These are phyloP conservation scores for Drosophila kuntzei DNA, from an alignment of 2,888 invertebrate species.

Conservation along the genomic window DNA sequence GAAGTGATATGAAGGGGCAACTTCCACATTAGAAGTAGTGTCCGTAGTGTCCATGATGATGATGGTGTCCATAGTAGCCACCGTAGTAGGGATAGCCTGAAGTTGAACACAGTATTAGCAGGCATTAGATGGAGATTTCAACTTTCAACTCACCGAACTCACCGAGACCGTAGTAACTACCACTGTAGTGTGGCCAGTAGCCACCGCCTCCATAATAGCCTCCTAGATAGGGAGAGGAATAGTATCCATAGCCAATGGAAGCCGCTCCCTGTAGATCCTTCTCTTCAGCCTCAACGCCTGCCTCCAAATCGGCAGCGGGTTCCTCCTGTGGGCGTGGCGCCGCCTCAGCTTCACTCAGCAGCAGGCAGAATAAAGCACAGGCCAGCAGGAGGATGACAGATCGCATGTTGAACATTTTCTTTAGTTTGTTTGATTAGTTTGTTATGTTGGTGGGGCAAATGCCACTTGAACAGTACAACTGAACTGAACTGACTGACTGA, in stretches of 20 bases:
- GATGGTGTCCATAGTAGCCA: conserved; percentile 77
- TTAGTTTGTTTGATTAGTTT: conserved; percentile 16
- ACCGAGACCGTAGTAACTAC: conserved; percentile 77
- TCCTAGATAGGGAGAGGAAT: conserved; percentile 79
- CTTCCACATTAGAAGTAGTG: conserved; percentile 71
- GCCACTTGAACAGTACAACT: conserved; percentile 55
- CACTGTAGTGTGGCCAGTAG: conserved; percentile 75
- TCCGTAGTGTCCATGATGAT: conserved; percentile 74
- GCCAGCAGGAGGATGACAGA: conserved; percentile 58
- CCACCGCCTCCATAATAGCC: conserved; percentile 72
- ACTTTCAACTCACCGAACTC: conserved; percentile 47
- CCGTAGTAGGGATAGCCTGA: conserved; percentile 79
- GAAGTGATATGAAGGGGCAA: conserved; percentile 11
- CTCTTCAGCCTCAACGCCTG: conserved; percentile 70
- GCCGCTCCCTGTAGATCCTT: conserved; percentile 83
- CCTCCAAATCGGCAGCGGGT: conserved; percentile 70
- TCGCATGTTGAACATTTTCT: conserved; percentile 68
- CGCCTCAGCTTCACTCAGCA: conserved; percentile 50
- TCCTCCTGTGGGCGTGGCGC: conserved; percentile 70
- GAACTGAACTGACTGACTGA: conserved; percentile 71
- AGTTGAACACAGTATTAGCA: not conserved
- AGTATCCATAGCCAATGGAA: conserved; percentile 83
- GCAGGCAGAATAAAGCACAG: conserved; percentile 53
- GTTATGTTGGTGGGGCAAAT: conserved; percentile 53
- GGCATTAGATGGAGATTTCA: not conserved